Conservation (phyloP, 2,113 vertebrate genomes). For the Ranitomeya imitator region DNA sequence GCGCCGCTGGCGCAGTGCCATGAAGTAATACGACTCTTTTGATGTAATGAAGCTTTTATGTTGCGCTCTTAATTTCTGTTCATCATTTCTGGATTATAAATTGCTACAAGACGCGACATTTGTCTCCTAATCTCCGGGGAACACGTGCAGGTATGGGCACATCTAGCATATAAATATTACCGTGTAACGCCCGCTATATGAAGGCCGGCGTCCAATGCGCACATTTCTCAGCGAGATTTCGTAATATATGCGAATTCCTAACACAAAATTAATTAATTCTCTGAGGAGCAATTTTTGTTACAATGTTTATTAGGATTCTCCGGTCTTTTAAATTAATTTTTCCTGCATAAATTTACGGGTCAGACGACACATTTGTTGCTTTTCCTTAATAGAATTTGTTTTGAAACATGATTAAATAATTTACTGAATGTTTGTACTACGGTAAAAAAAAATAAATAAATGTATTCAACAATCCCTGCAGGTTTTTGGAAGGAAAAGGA, state of each 20-base stretch:
- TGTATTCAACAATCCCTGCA: neutral
- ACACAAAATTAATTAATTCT: constrained; percentile 39
- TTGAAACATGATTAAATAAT: constrained; percentile 16
- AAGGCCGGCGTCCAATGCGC: neutral
- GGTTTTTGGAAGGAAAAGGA: neutral
- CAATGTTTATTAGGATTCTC: constrained; percentile 10
- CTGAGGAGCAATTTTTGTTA: neutral
- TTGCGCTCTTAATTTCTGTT: constrained; percentile 8
- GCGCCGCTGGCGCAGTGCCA: too few species aligned
- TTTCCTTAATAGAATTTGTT: constrained; percentile 41
- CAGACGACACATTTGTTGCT: constrained; percentile 15
- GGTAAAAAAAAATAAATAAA: too few species aligned
- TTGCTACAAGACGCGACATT: neutral
- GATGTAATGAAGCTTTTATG: neutral
- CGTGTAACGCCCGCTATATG: neutral
- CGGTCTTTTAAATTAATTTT: constrained; percentile 9
- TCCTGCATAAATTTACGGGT: constrained; percentile 12
- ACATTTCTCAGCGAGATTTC: neutral
- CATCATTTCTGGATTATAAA: neutral
- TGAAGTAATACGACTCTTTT: neutral
- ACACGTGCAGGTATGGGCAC: neutral
- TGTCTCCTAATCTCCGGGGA: neutral
- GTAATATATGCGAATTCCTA: constrained; percentile 21
- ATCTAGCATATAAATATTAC: neutral
- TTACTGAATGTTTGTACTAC: neutral